These are phyloP conservation scores for Fregetta grallaria DNA, from an alignment of 2,113 vertebrate species.

Conservation along the genomic window DNA sequence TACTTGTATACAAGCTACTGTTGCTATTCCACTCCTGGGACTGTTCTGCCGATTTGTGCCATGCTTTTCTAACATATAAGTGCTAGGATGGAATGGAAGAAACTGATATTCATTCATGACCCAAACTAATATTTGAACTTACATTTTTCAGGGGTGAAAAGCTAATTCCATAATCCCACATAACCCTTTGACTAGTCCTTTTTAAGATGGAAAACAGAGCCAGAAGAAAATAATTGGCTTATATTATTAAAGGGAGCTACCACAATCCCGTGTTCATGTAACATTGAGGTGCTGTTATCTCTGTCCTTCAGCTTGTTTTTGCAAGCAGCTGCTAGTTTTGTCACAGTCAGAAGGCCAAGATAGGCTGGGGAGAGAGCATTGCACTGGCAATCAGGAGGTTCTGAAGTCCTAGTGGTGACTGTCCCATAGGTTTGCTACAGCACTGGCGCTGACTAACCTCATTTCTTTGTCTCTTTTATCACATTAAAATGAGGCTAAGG, in stretches of 20 bases:
- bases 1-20: background rate
- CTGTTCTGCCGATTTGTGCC: background rate
- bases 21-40: background rate
- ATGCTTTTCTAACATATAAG: background rate
- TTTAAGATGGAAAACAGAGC: conserved; percentile 15
- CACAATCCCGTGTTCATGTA: background rate
- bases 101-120: conserved; percentile 7
- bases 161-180: background rate
- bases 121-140: background rate
- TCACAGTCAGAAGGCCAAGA: background rate
- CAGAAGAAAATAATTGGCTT: conserved; percentile 42
- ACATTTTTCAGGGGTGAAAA: conserved; percentile 20
- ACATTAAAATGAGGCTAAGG: background rate
- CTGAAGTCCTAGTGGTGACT: background rate
- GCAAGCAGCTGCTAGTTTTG: background rate
- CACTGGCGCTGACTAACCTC: background rate
- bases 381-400: background rate
- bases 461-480: background rate
- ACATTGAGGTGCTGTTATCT: conserved; percentile 52
- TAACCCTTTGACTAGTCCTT: conserved; percentile 17
- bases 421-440: background rate
- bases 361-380: background rate
- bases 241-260: background rate
- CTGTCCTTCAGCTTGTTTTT: conserved; percentile 47
- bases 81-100: background rate